Conservation (phyloP, 2,888 invertebrate genomes). For the Apotomis turbidana region DNA sequence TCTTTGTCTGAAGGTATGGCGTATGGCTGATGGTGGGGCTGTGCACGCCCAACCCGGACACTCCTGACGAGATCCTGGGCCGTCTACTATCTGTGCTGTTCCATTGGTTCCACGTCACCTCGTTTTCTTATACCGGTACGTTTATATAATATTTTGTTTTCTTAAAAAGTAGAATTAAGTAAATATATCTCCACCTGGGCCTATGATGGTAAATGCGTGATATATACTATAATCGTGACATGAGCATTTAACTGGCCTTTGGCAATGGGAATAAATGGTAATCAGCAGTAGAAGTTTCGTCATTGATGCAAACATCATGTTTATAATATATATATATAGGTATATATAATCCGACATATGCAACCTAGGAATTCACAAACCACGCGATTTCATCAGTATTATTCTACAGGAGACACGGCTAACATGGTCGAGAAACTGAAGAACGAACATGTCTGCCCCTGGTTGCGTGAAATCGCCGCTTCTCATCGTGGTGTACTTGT, state of each 20-base stretch:
- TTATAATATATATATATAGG: too few species aligned
- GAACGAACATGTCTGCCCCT: conserved; percentile 95
- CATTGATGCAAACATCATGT: too few species aligned
- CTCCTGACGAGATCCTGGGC: conserved; percentile 92
- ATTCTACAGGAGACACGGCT: conserved; percentile 87
- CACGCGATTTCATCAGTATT: background rate
- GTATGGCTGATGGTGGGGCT: conserved; percentile 98
- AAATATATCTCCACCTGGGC: too few species aligned
- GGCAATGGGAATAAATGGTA: too few species aligned
- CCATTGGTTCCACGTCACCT: conserved; percentile 99
- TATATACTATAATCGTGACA: too few species aligned
- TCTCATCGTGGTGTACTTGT: conserved; percentile 95
- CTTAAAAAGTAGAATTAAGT: background rate
- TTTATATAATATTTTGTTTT: background rate
- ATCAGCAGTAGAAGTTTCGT: too few species aligned
- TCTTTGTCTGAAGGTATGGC: conserved; percentile 87
- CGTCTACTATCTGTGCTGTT: conserved; percentile 97
- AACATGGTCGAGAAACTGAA: conserved; percentile 96
- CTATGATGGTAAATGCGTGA: too few species aligned
- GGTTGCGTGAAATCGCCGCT: conserved; percentile 92
- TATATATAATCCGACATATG: too few species aligned
- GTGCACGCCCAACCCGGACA: conserved; percentile 91
- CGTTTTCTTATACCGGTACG: conserved; percentile 96
- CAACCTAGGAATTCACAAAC: too few species aligned
- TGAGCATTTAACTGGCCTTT: too few species aligned